A percentile compares a stretch with the other conserved stretches of the same genome.
phyloP scores from a whole-genome alignment of 2,797 vertebrate genomes.

The Trachurus trachurus region DNA sequence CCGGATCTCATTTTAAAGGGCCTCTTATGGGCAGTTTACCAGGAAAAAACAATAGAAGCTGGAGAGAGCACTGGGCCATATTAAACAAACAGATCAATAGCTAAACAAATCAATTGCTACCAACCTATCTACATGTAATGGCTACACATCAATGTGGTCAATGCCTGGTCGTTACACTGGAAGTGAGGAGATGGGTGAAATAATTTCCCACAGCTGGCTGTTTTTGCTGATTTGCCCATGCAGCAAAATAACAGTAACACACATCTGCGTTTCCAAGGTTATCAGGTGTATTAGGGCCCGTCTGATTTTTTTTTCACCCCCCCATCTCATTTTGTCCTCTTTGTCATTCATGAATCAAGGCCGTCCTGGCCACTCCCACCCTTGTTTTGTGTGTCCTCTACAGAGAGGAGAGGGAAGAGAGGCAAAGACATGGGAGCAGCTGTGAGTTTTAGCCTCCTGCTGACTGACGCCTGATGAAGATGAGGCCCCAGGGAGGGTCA shows the following conservation, averaged over 20 bases:
- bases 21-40: constrained; percentile 54
- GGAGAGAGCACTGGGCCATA: constrained; percentile 40
- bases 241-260: constrained; percentile 65
- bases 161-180: constrained; percentile 23
- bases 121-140: constrained; percentile 49
- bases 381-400: constrained; percentile 69
- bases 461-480: constrained; percentile 73
- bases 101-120: constrained; percentile 71
- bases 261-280: constrained; percentile 69
- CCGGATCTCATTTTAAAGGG: constrained; percentile 56
- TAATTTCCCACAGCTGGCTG: constrained; percentile 35
- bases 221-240: constrained; percentile 59
- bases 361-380: constrained; percentile 73
- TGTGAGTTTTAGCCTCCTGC: constrained; percentile 75
- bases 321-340: constrained; percentile 75
- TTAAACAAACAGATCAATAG: constrained; percentile 78
- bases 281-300: constrained; percentile 48
- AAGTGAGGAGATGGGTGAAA: constrained; percentile 23
- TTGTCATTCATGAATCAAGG: constrained; percentile 85
- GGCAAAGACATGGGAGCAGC: constrained; percentile 70
- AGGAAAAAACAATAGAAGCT: constrained; percentile 33
- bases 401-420: constrained; percentile 57
- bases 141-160: constrained; percentile 32
- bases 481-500: constrained; percentile 69
- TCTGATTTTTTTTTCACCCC: constrained; percentile 47